phyloP scores from a whole-genome alignment of 2,888 invertebrate genomes.

The Cosmia pyralina region DNA sequence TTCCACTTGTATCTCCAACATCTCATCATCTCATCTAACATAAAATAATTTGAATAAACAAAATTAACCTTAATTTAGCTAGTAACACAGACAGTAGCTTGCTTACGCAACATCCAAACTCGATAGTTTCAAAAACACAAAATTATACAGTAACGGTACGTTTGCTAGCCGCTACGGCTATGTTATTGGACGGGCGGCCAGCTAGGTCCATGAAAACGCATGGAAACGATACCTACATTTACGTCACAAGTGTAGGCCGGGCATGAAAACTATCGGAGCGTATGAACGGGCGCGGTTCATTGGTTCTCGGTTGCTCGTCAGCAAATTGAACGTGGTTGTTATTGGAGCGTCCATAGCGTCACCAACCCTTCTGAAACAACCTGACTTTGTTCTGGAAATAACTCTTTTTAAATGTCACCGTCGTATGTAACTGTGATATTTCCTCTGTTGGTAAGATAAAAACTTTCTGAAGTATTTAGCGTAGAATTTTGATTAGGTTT shows the following conservation, averaged over 20 bases:
- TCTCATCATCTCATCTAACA: too few species aligned
- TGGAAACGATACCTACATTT: constrained; percentile 14
- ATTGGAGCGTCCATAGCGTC: constrained; percentile 60
- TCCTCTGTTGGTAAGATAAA: not conserved
- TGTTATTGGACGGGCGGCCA: constrained; percentile 22
- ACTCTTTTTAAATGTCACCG: not conserved
- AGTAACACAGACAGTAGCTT: not conserved
- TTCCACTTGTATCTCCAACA: too few species aligned
- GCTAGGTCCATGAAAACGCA: constrained; percentile 18
- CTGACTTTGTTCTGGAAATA: constrained; percentile 18
- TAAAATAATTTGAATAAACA: not conserved
- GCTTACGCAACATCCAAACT: not conserved
- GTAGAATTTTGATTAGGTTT: not conserved
- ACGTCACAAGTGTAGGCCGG: constrained; percentile 34
- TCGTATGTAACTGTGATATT: not conserved
- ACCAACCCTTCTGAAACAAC: constrained; percentile 18
- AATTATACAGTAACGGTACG: constrained; percentile 10
- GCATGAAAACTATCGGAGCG: constrained; percentile 66
- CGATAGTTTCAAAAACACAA: not conserved
- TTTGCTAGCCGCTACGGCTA: constrained; percentile 13
- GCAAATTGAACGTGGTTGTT: constrained; percentile 62
- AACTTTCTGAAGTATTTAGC: not conserved
- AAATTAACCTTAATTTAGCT: not conserved
- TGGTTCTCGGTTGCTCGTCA: constrained; percentile 67
- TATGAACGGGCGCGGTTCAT: constrained; percentile 66